Base-by-base conservation (phyloP, 30 jellyfish, hydroid and myxozoan species). In the Hydractinia symbiolongicarpus region DNA sequence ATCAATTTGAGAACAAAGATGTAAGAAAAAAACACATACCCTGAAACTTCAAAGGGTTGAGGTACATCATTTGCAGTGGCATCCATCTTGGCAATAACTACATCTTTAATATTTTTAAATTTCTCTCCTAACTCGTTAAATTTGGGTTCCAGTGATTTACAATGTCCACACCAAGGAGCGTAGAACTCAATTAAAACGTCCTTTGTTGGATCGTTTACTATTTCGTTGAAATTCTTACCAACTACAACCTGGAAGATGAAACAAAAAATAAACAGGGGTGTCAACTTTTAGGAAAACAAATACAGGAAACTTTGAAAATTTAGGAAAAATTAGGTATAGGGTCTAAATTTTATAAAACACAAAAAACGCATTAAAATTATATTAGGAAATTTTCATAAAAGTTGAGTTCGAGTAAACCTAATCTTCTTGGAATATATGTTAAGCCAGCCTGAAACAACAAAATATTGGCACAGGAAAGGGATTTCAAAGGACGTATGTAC, bases 81-180 rank as follows among this genome's bases (percentile, higher is more conserved):
- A 77, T 93, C 98, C 95, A 93, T 87, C 81, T 93, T 93, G 13
- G 98, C 98, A 77, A 93, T 93, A 54, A 93, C 98, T 55, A 93
- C 87, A 81, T 93, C 95, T 79, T 93, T 81, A 49, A 87, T 95
- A 14, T n/a, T 4, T 49, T 68, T 44, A 80, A 93, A 89, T 80
- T 84, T 83, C 76, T 93, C 96, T 40, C 98, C 98, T 20, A 93
- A 90, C 72, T 93, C 98, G 5, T 81, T 87, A 61, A 52, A 93
- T 73, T 87, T 93, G 9, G 98, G 98, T 84, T 93, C 98, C 62
- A 93, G 73, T 55, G 82, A 67, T 73, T 93, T 93, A 76, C 98
- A 93, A 55, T 93, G 98, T 51, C 98, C 98, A 83, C 98, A 93
- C 98, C 98, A 93, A 66, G 98, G 98, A 7, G 98, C 98, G 78